A percentile compares a stretch with the other conserved stretches of the same genome.
Conservation (phyloP, 2,113 vertebrate species). For the Zosterops hypoxanthus region DNA sequence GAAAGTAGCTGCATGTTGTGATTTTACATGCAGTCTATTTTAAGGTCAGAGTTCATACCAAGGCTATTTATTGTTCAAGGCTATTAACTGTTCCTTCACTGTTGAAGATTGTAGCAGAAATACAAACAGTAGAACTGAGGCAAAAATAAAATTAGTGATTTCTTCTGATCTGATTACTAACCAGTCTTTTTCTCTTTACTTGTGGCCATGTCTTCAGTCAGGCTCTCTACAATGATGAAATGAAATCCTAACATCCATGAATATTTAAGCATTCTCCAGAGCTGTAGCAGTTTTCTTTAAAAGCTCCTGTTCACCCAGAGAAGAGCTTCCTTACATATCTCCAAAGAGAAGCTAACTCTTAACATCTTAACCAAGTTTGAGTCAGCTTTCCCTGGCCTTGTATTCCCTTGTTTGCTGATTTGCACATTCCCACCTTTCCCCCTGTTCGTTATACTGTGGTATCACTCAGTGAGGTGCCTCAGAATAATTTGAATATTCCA, state of each 20-base stretch:
- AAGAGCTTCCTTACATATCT: not conserved
- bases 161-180: not conserved
- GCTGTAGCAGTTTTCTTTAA: not conserved
- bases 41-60: not conserved
- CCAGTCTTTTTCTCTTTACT: not conserved
- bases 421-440: not conserved
- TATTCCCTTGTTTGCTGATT: not conserved
- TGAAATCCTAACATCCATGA: no score
- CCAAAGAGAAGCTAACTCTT: not conserved
- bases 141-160: not conserved
- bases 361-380: not conserved
- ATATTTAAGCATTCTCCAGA: not conserved
- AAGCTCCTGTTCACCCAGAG: not conserved
- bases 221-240: not conserved
- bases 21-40: not conserved
- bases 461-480: not conserved
- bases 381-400: not conserved
- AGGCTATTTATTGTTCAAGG: not conserved
- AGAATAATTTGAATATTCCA: not conserved
- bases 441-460: not conserved
- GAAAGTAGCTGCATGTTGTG: not conserved
- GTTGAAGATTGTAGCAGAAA: not conserved
- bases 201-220: not conserved
- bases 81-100: not conserved
- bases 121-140: not conserved